Base-by-base conservation (phyloP, 2,797 vertebrate species). In the Cyprinella venusta region DNA sequence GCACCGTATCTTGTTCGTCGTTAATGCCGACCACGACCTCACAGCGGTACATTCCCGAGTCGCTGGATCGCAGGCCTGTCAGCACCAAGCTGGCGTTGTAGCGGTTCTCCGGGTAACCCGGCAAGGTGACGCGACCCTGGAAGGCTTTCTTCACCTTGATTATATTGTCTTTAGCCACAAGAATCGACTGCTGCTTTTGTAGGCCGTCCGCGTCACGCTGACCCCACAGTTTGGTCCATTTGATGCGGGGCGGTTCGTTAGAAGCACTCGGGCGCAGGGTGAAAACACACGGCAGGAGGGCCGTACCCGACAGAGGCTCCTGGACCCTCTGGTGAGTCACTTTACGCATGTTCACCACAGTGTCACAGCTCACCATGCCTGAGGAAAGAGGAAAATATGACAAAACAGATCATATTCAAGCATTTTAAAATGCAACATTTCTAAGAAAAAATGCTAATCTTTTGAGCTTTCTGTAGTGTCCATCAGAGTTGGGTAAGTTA, bases 151-250 rank as follows among this genome's bases (percentile, higher is more conserved):
- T 96, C 88, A 99, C 96, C 93, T 97, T 97, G 79, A 98, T 95
- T 64, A 95, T 95, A 3, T 96, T 97, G 88, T 97, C 97, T 94
- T 97, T 97, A 90, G 98, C 97, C 89, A 99, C 97, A 82, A 99
- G 92, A 80, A 99, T 94, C 0, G 97, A 94, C 88, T 94, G 84
- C 13, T 98, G 97, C 88, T 96, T 95, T 89, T 96, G 92, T 76
- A 94, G 93, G 6, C 97, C 97, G 0, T 91, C 90, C 0, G 92
- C 92, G 1, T 96, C 96, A 0, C 95, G 93, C 83, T 95, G 96
- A 64, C 95, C 94, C 94, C 94, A 95, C 56, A 99, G 96, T 82
- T 97, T 97, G 90, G 96, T 98, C 98, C 98, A 99, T 89, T 99
- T 99, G 93, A 99, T 93, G 36, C 98, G 95, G 0, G 98, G 97